These are phyloP conservation scores for Zingel zingel DNA, from an alignment of 2,113 vertebrate species.

Conservation along the genomic window DNA sequence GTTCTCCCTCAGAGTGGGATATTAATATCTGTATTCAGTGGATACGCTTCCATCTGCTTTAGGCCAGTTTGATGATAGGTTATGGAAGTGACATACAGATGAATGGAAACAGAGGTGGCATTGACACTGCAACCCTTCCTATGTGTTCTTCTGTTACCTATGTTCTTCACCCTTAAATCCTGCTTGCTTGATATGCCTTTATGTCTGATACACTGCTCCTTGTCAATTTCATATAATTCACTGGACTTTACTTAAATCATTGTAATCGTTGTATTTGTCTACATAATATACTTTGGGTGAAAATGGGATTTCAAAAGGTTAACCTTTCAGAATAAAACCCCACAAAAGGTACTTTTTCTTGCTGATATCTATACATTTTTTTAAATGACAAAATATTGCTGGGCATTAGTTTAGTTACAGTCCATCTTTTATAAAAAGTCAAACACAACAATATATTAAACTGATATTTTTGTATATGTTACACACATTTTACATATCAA, in stretches of 20 bases:
- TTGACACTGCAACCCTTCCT: not conserved
- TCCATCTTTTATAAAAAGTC: not conserved
- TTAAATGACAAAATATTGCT: not conserved
- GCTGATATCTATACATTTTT: not conserved
- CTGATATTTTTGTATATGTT: not conserved
- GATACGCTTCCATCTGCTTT: slow-evolving; percentile 1
- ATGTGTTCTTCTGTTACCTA: not conserved
- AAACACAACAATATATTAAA: not conserved
- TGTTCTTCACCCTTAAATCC: not conserved
- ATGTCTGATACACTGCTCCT: not conserved
- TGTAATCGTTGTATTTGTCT: not conserved
- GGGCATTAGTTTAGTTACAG: not conserved
- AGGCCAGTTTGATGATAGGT: slow-evolving; percentile 8
- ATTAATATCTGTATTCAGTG: slow-evolving; percentile 21
- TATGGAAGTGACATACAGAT: slow-evolving; percentile 6
- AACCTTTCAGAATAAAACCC: slow-evolving; percentile 12
- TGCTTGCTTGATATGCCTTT: not conserved
- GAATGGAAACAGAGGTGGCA: not conserved
- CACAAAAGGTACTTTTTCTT: not conserved
- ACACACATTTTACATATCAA: not conserved
- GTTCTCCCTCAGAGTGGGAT: slow-evolving; percentile 23
- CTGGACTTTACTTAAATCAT: not conserved
- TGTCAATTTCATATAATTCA: slow-evolving; percentile 4
- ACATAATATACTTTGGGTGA: not conserved
- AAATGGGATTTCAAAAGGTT: not conserved